Conservation (phyloP, 2,888 invertebrate species). For the Drosophila maculinotata region DNA sequence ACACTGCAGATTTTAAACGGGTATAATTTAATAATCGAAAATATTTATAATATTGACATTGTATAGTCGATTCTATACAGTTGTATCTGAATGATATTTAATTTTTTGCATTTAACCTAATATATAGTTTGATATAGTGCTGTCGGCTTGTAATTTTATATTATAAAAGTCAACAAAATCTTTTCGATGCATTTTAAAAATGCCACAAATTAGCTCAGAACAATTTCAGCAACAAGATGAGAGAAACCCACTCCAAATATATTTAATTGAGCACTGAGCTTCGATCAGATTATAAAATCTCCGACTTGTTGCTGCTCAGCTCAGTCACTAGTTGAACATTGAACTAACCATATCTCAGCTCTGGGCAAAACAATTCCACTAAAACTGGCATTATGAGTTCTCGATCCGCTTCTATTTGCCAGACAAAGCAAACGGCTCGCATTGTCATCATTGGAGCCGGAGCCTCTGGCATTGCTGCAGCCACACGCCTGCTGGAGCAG, state of each 20-base stretch:
- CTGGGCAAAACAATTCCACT: neutral
- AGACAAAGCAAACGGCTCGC: slow-evolving; percentile 66
- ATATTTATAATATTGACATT: no score
- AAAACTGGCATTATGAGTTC: slow-evolving; percentile 21
- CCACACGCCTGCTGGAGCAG: slow-evolving; percentile 82
- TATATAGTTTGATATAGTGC: no score
- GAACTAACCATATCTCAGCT: neutral
- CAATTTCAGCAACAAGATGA: neutral
- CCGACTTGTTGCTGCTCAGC: neutral
- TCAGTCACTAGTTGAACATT: slow-evolving; percentile 26
- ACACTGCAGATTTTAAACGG: neutral
- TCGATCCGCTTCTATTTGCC: slow-evolving; percentile 3
- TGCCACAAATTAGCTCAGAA: neutral
- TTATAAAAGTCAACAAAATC: no score
- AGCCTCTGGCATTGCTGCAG: slow-evolving; percentile 84
- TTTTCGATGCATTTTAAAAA: neutral
- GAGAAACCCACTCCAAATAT: neutral
- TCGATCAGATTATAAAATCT: slow-evolving; percentile 22
- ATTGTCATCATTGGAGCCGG: slow-evolving; percentile 84
- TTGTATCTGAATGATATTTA: no score
- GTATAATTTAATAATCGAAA: no score
- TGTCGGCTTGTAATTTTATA: no score
- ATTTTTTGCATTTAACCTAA: no score
- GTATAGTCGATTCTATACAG: no score
- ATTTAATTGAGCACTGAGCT: neutral